These are phyloP conservation scores for Dendropsophus ebraccatus DNA, from an alignment of 2,113 vertebrate species.

Conservation along the genomic window DNA sequence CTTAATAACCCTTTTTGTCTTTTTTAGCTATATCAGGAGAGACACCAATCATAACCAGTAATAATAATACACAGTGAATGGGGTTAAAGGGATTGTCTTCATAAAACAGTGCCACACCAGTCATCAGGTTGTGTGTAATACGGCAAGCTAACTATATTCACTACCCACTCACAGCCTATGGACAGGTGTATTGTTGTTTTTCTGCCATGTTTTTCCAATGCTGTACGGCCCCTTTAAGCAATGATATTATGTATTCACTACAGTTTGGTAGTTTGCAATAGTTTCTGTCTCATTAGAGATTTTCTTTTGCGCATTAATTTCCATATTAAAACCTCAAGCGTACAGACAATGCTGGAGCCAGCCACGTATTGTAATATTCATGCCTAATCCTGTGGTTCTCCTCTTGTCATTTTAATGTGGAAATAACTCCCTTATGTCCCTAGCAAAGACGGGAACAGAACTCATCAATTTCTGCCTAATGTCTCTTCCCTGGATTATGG, in stretches of 20 bases:
- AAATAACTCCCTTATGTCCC: not conserved
- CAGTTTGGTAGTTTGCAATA: not conserved
- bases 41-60: too few relatives aligned
- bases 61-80: too few relatives aligned
- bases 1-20: too few relatives aligned
- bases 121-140: too few relatives aligned
- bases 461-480: not conserved
- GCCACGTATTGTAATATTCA: not conserved
- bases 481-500: too few relatives aligned
- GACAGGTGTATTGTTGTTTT: not conserved
- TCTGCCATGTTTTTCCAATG: not conserved
- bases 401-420: slow-evolving; percentile 17
- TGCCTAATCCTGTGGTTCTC: slow-evolving; percentile 11
- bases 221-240: not conserved
- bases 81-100: too few relatives aligned
- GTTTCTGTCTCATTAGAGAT: not conserved
- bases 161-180: not conserved
- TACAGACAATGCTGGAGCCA: not conserved
- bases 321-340: not conserved
- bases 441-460: not conserved
- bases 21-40: too few relatives aligned
- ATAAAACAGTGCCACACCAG: too few relatives aligned
- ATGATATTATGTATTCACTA: not conserved
- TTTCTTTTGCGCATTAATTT: not conserved
- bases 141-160: too few relatives aligned